Evolutionary conservation across 1,140 invertebrate genomes (phyloP).

Genomic region (Yoshiicerus persimilis): DNA sequence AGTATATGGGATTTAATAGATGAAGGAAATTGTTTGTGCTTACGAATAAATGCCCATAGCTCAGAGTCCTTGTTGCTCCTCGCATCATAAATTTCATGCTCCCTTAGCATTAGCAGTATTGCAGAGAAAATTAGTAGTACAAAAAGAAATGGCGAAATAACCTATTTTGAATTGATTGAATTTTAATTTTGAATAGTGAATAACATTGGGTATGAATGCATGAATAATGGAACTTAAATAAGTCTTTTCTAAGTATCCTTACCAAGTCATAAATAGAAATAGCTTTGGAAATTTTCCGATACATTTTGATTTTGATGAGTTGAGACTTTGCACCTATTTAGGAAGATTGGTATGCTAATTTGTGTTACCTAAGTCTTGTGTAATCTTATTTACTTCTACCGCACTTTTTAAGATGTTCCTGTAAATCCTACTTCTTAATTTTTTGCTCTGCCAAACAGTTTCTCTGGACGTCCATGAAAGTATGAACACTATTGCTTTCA

Average conservation of each 20-base stretch:
- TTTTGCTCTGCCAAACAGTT: too few species aligned
- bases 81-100: background rate
- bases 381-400: too few species aligned
- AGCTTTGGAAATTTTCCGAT: background rate
- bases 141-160: background rate
- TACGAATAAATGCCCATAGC: background rate
- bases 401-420: too few species aligned
- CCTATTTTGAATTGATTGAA: background rate
- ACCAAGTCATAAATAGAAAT: background rate
- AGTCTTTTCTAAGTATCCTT: background rate
- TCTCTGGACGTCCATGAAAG: too few species aligned
- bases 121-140: background rate
- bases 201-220: background rate
- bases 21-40: background rate
- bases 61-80: background rate
- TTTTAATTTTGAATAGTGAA: background rate
- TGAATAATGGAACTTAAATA: too few species aligned
- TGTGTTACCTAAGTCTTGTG: too few species aligned
- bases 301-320: too few species aligned
- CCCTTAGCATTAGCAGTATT: background rate
- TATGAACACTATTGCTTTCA: too few species aligned
- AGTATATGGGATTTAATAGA: too few species aligned
- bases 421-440: too few species aligned
- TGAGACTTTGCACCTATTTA: too few species aligned
- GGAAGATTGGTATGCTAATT: too few species aligned